A percentile compares a stretch with the other conserved stretches of the same genome.
These are phyloP conservation scores for Drosophila pseudotalamancana DNA, from an alignment of 2,888 invertebrate genomes.

Conservation along the genomic window DNA sequence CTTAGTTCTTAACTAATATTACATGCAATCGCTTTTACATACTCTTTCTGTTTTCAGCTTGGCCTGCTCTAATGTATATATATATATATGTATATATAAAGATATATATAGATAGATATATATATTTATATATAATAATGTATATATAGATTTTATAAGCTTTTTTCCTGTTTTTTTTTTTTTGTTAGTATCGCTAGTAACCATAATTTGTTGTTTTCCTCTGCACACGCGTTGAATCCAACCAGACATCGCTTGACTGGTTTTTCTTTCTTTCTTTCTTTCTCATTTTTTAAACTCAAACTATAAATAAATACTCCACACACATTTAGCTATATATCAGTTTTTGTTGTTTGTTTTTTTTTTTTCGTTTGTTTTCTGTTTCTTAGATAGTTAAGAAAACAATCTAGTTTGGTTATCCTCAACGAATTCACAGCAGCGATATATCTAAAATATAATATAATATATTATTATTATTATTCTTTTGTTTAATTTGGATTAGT, in stretches of 20 bases:
- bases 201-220: conserved; percentile 74
- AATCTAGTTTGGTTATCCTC: conserved; percentile 70
- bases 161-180: conserved; percentile 68
- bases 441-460: conserved; percentile 63
- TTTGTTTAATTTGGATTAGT: not conserved
- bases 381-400: conserved; percentile 63
- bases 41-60: conserved; percentile 29
- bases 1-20: conserved; percentile 78
- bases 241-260: conserved; percentile 26
- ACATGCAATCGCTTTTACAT: conserved; percentile 55
- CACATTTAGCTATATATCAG: conserved; percentile 79
- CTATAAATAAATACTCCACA: conserved; percentile 81
- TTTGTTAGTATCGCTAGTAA: conserved; percentile 77
- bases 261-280: conserved; percentile 19
- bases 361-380: conserved; percentile 2
- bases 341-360: conserved; percentile 28
- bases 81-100: conserved; percentile 51
- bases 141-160: conserved; percentile 73
- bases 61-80: conserved; percentile 46
- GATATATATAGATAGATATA: conserved; percentile 65
- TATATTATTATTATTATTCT: not conserved
- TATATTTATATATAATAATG: conserved; percentile 51
- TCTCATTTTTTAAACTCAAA: conserved; percentile 25
- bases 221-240: conserved; percentile 24
- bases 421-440: conserved; percentile 84